These are phyloP conservation scores for Spodoptera exigua DNA, from an alignment of 2,888 invertebrate genomes.

Conservation along the genomic window DNA sequence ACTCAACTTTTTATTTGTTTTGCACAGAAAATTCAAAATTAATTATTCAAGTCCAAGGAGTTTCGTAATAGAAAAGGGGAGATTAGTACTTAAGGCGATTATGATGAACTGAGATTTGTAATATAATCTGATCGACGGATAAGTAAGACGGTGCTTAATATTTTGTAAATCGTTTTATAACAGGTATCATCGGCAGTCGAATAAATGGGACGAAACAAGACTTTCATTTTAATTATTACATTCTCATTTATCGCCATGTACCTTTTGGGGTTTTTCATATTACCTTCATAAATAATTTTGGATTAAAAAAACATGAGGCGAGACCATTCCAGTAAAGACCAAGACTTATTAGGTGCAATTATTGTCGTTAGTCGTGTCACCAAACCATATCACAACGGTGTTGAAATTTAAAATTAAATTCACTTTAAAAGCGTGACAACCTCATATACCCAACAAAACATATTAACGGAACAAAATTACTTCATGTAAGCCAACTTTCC, in stretches of 20 bases:
- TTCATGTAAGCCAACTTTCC: constrained; percentile 63
- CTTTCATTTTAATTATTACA: not conserved
- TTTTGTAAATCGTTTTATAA: constrained; percentile 56
- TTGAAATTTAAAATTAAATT: constrained; percentile 48
- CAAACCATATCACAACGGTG: constrained; percentile 35
- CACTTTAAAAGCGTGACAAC: constrained; percentile 44
- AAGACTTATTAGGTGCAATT: constrained; percentile 2
- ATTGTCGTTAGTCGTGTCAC: constrained; percentile 15
- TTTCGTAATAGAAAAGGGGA: constrained; percentile 52
- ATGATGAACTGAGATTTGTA: constrained; percentile 60
- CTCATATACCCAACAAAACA: constrained; percentile 41
- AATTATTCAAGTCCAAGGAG: constrained; percentile 54
- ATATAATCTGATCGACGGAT: constrained; percentile 59
- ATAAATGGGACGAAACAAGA: constrained; percentile 22
- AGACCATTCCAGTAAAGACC: no score
- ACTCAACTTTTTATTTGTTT: constrained; percentile 37
- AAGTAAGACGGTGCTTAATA: constrained; percentile 60
- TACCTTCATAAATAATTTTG: no score
- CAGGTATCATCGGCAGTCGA: constrained; percentile 43
- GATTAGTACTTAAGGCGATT: constrained; percentile 63
- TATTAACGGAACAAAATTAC: constrained; percentile 59
- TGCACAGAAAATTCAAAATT: constrained; percentile 37
- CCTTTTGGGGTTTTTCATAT: no score
- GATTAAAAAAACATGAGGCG: no score
- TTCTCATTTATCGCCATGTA: constrained; percentile 3